Evolutionary conservation across 1,140 invertebrate species (phyloP).

Genomic region (Holcopasites calliopsidis): DNA sequence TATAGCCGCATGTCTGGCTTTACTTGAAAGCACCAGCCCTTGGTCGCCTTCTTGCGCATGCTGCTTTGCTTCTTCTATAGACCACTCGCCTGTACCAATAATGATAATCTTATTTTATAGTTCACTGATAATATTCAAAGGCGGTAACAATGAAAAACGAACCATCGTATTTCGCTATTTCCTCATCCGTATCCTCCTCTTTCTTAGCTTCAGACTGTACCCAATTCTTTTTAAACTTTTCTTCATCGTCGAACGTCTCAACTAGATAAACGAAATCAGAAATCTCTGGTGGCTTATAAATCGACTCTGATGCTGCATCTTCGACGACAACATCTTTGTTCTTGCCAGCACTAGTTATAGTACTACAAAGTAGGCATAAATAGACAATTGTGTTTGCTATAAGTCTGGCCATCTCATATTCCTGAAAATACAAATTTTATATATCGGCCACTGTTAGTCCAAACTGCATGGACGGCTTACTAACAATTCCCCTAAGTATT

Average conservation of each 20-base stretch:
- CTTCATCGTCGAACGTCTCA: constrained; percentile 93
- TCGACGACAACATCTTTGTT: not conserved
- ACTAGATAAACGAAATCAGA: constrained; percentile 86
- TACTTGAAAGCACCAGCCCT: constrained; percentile 95
- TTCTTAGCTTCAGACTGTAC: constrained; percentile 95
- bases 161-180: constrained; percentile 97
- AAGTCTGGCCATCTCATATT: constrained; percentile 64
- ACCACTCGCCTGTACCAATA: constrained; percentile 83
- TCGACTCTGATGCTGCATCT: constrained; percentile 34
- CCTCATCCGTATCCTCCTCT: constrained; percentile 93
- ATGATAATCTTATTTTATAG: not conserved
- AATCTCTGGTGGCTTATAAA: constrained; percentile 82
- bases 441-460: not conserved
- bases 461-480: not conserved
- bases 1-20: constrained; percentile 98
- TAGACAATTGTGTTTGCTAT: constrained; percentile 34
- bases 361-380: constrained; percentile 35
- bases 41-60: constrained; percentile 90
- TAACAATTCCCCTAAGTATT: not conserved
- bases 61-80: constrained; percentile 88
- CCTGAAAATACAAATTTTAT: constrained; percentile 24
- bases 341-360: constrained; percentile 44
- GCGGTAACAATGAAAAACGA: constrained; percentile 44
- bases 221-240: constrained; percentile 90
- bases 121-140: not conserved